Conservation (phyloP, 2,113 vertebrate species). For the Clarias macrocephalus region DNA sequence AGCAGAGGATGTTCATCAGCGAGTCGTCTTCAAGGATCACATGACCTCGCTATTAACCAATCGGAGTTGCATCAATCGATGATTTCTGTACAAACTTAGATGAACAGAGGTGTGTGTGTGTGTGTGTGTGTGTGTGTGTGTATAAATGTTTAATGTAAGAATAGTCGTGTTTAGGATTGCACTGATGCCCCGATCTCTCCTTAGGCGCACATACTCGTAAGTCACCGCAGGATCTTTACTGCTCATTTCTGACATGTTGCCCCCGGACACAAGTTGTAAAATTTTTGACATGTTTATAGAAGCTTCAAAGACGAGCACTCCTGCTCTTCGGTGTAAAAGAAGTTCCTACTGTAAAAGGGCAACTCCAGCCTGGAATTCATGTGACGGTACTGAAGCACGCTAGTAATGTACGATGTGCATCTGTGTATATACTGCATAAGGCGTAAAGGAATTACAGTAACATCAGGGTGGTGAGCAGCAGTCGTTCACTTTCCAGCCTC, state of each 20-base stretch:
- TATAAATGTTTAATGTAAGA: neutral
- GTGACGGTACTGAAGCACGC: neutral
- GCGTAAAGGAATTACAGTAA: too few species aligned
- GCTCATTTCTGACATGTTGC: neutral
- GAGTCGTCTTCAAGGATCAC: neutral
- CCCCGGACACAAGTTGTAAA: neutral
- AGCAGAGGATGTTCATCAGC: neutral
- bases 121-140: neutral
- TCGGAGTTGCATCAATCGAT: neutral
- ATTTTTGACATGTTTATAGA: neutral
- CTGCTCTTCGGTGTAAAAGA: neutral
- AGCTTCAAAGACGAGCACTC: neutral
- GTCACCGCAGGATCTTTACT: too few species aligned
- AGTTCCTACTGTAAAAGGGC: neutral
- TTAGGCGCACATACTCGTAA: neutral
- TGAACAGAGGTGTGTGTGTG: neutral
- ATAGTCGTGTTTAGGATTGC: neutral
- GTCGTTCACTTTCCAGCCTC: too few species aligned
- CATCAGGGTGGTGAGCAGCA: too few species aligned
- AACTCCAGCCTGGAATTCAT: neutral
- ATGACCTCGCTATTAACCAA: neutral
- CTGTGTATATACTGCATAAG: neutral
- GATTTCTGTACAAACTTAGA: neutral
- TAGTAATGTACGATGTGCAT: neutral
- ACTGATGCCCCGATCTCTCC: neutral